Percentiles rank a stretch among this genome's conserved stretches.
These are phyloP conservation scores for Lepidurus apus DNA, from an alignment of 1,140 invertebrate species.

Conservation along the genomic window DNA sequence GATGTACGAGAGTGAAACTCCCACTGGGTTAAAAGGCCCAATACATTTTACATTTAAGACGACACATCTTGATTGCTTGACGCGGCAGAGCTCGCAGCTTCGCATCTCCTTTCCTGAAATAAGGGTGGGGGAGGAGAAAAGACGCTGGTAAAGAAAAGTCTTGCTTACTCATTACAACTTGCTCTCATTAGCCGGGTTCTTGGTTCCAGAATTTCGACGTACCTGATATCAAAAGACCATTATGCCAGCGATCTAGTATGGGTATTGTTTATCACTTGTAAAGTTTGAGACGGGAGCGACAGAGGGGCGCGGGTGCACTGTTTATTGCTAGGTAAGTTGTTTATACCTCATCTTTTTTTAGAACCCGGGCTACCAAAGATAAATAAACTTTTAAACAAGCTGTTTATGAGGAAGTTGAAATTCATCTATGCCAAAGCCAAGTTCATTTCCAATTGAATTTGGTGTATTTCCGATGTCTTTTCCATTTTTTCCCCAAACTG, in stretches of 20 bases:
- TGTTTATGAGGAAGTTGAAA: too few species aligned
- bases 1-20: background rate
- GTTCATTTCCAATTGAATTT: background rate
- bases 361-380: background rate
- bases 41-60: background rate
- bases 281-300: too few species aligned
- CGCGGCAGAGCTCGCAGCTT: background rate
- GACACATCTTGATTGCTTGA: conserved; percentile 1
- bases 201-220: background rate
- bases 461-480: too few species aligned
- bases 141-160: background rate
- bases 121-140: background rate
- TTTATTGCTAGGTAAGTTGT: too few species aligned
- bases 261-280: background rate
- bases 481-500: too few species aligned
- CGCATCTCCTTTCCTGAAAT: background rate
- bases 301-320: too few species aligned
- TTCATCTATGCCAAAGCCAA: too few species aligned
- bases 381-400: background rate
- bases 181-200: background rate
- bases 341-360: background rate
- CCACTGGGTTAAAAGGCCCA: background rate
- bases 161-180: background rate
- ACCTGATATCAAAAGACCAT: background rate
- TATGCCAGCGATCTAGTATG: background rate